A percentile compares a stretch with the other conserved stretches of the same genome.
phyloP scores from a whole-genome alignment of 2,113 vertebrate species.

The Lycaon pictus region DNA sequence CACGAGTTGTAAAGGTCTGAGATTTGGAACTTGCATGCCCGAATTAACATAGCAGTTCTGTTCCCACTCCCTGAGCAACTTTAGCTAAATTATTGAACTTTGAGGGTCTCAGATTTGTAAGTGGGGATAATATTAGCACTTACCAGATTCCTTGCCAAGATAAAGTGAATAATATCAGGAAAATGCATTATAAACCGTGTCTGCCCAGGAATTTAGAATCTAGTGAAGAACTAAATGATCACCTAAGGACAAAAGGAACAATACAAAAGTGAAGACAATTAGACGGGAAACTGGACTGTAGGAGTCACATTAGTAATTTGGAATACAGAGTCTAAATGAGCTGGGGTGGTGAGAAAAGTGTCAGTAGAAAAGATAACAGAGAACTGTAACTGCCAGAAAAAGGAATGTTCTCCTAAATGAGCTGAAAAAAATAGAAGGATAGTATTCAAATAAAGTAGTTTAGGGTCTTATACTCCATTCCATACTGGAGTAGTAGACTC shows the following conservation, averaged over 20 bases:
- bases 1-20: background rate
- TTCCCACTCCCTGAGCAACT: background rate
- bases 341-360: background rate
- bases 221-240: background rate
- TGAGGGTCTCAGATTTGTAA: background rate
- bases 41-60: background rate
- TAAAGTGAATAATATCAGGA: background rate
- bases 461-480: background rate
- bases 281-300: background rate
- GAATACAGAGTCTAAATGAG: background rate
- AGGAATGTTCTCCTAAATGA: background rate
- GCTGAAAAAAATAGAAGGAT: background rate
- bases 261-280: background rate
- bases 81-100: background rate
- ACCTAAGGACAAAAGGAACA: background rate
- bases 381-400: background rate
- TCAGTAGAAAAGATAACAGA: background rate
- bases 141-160: background rate
- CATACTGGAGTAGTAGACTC: background rate
- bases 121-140: background rate
- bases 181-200: background rate
- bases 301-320: background rate
- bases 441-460: background rate
- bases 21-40: background rate
- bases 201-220: background rate